These are phyloP conservation scores for Hirundichthys speculiger DNA, from an alignment of 2,113 vertebrate species.

Conservation along the genomic window DNA sequence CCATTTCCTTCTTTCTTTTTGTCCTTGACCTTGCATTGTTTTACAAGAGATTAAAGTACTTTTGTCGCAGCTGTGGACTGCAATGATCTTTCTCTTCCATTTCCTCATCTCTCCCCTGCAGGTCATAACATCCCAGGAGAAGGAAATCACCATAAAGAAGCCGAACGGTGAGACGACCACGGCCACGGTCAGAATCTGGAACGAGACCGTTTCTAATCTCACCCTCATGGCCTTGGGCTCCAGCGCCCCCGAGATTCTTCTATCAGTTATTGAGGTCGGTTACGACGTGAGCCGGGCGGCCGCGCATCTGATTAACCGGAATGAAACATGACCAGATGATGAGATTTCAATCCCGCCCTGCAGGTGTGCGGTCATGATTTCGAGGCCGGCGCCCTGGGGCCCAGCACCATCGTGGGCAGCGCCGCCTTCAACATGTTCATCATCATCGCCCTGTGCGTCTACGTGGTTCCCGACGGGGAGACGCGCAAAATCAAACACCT, in stretches of 20 bases:
- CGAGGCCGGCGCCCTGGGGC: conserved; percentile 81
- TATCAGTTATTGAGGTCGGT: conserved; percentile 84
- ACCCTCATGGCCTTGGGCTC: conserved; percentile 88
- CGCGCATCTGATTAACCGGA: conserved; percentile 19
- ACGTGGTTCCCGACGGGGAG: conserved; percentile 85
- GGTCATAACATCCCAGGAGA: conserved; percentile 88
- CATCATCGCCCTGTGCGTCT: conserved; percentile 86
- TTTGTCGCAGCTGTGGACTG: too few species aligned
- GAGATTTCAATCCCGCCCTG: conserved; percentile 3
- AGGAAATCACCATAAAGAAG: conserved; percentile 84
- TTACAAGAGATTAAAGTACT: too few species aligned
- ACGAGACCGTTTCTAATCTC: conserved; percentile 88
- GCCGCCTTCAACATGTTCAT: conserved; percentile 90
- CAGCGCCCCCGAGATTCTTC: conserved; percentile 85
- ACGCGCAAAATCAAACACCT: conserved; percentile 85
- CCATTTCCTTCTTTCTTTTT: too few species aligned
- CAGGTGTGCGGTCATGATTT: conserved; percentile 85
- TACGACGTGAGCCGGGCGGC: not conserved
- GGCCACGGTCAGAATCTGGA: conserved; percentile 86
- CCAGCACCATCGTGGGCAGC: conserved; percentile 87
- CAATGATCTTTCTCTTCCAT: too few species aligned
- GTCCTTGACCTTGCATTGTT: too few species aligned
- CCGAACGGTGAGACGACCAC: conserved; percentile 85
- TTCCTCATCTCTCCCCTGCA: conserved; percentile 29
- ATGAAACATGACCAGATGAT: conserved; percentile 4